A percentile compares a stretch with the other conserved stretches of the same genome.
phyloP scores from a whole-genome alignment of 2,888 invertebrate genomes.

The Nasonovia ribisnigri region DNA sequence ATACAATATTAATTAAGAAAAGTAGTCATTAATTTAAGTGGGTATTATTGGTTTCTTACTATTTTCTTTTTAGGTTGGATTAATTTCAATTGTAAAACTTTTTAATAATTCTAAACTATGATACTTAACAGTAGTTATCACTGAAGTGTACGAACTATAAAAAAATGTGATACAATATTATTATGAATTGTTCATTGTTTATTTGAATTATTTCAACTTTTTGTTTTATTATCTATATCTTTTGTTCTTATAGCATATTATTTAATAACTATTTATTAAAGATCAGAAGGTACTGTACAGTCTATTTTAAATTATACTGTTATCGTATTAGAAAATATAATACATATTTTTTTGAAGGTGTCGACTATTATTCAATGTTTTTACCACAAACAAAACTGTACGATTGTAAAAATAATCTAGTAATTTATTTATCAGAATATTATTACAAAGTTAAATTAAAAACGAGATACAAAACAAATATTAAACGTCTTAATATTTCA shows the following conservation, averaged over 20 bases:
- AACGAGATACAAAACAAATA: background rate
- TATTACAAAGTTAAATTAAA: background rate
- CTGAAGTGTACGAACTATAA: background rate
- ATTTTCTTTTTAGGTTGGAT: background rate
- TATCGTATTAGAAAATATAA: background rate
- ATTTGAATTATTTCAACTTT: background rate
- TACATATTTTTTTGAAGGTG: background rate
- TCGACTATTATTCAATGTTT: background rate
- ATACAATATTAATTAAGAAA: background rate
- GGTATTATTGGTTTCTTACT: conserved; percentile 9
- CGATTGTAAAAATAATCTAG: background rate
- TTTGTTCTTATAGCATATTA: background rate
- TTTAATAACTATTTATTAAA: background rate
- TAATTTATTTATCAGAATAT: background rate
- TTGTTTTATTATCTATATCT: too few relatives aligned
- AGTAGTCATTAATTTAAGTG: background rate
- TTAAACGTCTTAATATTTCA: background rate
- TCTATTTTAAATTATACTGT: background rate
- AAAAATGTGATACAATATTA: background rate
- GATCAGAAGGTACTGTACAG: background rate
- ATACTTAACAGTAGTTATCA: background rate
- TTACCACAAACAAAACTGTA: background rate
- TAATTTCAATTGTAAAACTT: background rate
- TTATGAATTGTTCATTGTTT: background rate
- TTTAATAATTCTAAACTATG: background rate